These are phyloP conservation scores for Myodes glareolus DNA, from an alignment of 2,113 vertebrate genomes.

Conservation along the genomic window DNA sequence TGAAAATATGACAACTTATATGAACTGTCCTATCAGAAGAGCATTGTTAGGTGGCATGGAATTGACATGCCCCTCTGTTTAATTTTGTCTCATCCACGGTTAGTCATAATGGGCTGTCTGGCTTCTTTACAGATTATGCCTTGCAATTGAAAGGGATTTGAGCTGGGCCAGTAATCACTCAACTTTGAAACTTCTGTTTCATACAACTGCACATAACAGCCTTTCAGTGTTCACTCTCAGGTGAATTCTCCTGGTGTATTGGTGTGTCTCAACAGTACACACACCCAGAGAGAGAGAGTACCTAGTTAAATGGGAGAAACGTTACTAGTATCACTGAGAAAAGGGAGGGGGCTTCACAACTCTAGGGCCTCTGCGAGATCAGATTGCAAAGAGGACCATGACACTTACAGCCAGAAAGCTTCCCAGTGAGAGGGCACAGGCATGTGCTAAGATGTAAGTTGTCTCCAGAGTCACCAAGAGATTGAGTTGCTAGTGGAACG, in stretches of 20 bases:
- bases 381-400: background rate
- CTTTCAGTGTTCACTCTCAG: background rate
- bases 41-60: background rate
- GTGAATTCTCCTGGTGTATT: background rate
- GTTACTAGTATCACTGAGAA: background rate
- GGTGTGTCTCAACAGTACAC: too few relatives aligned
- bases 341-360: fast-evolving
- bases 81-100: background rate
- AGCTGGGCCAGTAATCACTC: background rate
- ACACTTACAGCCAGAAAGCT: background rate
- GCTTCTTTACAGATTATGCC: background rate
- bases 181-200: background rate
- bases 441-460: background rate
- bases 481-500: background rate
- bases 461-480: background rate
- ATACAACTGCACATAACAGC: background rate
- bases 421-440: background rate
- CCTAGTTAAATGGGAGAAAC: background rate
- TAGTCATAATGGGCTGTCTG: background rate
- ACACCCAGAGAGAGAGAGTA: too few relatives aligned
- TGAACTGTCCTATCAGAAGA: background rate
- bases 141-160: background rate
- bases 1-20: background rate
- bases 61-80: background rate
- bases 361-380: background rate